Base-by-base conservation (phyloP, 92 coral and sea anemone genomes). In the Metridium senile region DNA sequence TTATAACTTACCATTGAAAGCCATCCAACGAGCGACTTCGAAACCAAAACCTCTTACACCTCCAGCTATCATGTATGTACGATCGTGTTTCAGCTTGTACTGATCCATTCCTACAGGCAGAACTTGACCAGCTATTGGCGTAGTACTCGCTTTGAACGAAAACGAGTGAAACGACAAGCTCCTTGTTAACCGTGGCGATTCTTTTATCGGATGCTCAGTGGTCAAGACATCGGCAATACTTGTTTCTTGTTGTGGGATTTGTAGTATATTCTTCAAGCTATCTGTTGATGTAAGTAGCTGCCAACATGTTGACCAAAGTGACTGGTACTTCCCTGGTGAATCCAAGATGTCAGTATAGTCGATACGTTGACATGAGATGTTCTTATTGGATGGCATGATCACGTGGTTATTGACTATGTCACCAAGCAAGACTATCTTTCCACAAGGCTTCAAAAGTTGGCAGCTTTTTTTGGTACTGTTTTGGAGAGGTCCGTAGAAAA, bases 21-120 rank as follows among this genome's bases (percentile, higher is more conserved):
- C 87, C 91, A 93, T 82, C 97, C 97, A 93, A 1, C 79, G 70
- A 0, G 85, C 97, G 56, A 93, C 90, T 62, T 89, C 92, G 65
- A 86, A 93, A 52, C 97, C 97, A 82, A 83, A 84, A 13, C 97
- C 97, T 21, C 90, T 66, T 2, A 84, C 22, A 0, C 92, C 97
- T 18, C 97, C 97, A 0, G 82, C 92, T 9, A 93, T 86, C 76
- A 93, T 35, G 75, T 93, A 93, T 1, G 94, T 81, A 22, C 86
- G 69, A 72, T 86, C 72, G 23, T 61, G 74, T 68, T 84, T 89
- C 58, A 93, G 71, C 10, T 89, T 87, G 13, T 33, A 52, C 22
- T 78, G 70, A 32, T 89, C 92, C 19, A 93, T n/a, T 25, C 94
- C 81, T 46, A 23, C 58, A 0, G 89, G 78, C 8, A 79, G 68